phyloP scores from a whole-genome alignment of 2,888 invertebrate species.

The Lycocerus yunnanus region DNA sequence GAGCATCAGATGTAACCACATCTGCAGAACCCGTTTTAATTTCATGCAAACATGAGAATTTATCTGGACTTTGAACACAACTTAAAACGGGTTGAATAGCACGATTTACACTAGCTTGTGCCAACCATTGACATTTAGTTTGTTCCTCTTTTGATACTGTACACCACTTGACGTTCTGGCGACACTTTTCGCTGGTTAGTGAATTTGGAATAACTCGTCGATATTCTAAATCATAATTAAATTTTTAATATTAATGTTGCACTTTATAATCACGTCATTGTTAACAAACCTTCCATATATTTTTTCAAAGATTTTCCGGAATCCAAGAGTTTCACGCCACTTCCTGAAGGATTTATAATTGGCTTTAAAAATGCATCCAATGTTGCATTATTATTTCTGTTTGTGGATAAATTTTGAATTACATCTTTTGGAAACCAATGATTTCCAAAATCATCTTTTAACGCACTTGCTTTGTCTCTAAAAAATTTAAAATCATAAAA shows the following conservation, averaged over 20 bases:
- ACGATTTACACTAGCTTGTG: constrained; percentile 59
- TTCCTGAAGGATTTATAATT: neutral
- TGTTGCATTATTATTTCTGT: neutral
- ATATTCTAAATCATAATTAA: constrained; percentile 9
- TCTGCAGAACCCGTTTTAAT: constrained; percentile 60
- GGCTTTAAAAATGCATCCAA: neutral
- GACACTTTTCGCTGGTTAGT: constrained; percentile 30
- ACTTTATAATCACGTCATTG: neutral
- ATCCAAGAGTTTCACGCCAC: neutral
- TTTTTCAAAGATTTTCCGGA: neutral
- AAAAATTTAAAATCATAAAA: neutral
- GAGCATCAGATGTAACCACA: constrained; percentile 64
- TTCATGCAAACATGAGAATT: constrained; percentile 61
- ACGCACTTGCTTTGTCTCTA: constrained; percentile 26
- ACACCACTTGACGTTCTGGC: constrained; percentile 63
- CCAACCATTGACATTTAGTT: constrained; percentile 65
- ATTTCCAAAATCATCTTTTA: constrained; percentile 47
- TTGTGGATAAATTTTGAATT: neutral
- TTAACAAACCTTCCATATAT: constrained; percentile 10
- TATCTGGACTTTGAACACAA: constrained; percentile 56
- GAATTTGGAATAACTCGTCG: constrained; percentile 10
- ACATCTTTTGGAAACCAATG: constrained; percentile 53
- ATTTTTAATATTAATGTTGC: neutral
- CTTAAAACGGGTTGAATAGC: constrained; percentile 65
- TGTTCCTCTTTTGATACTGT: constrained; percentile 60